Base-by-base conservation (phyloP, 2,888 invertebrate species). In the Cosmopolites sordidus region DNA sequence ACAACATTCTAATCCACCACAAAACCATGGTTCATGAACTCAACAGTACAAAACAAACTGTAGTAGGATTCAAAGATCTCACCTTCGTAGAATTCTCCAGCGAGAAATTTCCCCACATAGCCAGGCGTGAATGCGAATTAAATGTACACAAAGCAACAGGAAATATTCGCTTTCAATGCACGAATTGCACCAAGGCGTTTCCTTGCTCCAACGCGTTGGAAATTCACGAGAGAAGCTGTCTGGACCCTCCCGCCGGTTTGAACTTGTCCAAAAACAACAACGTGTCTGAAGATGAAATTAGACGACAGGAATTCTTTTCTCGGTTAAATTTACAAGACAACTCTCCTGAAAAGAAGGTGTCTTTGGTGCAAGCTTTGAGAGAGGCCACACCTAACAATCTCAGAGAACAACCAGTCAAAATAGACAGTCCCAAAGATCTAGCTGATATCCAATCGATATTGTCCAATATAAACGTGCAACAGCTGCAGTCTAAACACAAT, bases 401-500 rank as follows among this genome's bases (percentile, higher is more conserved):
- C 2, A 58, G 64, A 18, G 67, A 69, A 30, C 67, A 69, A 30
- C 51, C 70, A 17, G 64, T 62, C 9, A 67, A 64, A 56, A 62
- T 70, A 43, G 83, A 83, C 63, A 77, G 78, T 58, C 81, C 81
- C 18, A 85, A 84, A 69, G 92, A 92, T 66, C 76, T 92, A 58
- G 92, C 92, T 40, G 92, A 92, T 66, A 91, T 92, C 58, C 88
- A 87, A 69, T 87, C 89, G 18, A 91, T 92, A 59, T 78, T 91
- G 48, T 86, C 85, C 16, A 84, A 90, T 61, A 87, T 90, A 22
- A 85, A 87, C 11, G 71, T 86, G 59, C 83, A 83, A 67, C 82
- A 84, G 67, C 76, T 86, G 75, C 59, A 78, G 74, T 71, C 76
- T 14, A 66, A 60, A 45, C 60, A 62, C 11, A 64, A 66, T 51